Base-by-base conservation (phyloP, 2,113 vertebrate species). In the Balaenoptera acutorostrata region DNA sequence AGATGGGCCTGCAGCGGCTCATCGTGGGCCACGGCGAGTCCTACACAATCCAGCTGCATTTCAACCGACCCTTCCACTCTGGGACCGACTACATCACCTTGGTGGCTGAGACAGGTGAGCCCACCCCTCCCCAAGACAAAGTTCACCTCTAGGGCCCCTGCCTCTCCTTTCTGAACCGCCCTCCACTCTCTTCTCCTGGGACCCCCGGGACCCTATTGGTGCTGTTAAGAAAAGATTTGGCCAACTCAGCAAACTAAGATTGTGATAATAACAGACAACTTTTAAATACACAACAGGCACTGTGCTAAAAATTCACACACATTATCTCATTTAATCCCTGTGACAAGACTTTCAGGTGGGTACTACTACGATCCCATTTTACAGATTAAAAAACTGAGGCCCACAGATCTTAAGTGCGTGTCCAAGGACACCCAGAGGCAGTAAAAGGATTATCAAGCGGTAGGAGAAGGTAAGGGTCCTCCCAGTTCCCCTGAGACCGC, bases 1-100 rank as follows among this genome's bases (percentile, higher is more conserved):
- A 99, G 44, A 98, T 99, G 97, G 98, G 98, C 44, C 61, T 23
- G 36, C n/a, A 97, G 0, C 95, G 96, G 80, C 99, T 99, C 85
- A 97, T 99, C 0, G 96, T 99, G 87, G 98, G 99, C 55, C 91
- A 99, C 1, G 99, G 99, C 10, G 99, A 99, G 96, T 20, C 94
- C 59, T 99, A 99, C 97, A 90, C 18, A 0, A 10, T 99, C 49
- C 98, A 84, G 1, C 17, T 99, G 39, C 80, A 41, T 2, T 98
- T 99, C 82, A 95, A 98, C 72, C 96, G 64, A 0, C 97, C 98
- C 27, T 84, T 83, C 93, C 81, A 46, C 64, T 44, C 57, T 11
- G 71, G 55, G 44, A 63, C 29, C 0, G 96, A 98, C 83, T n/a
- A 36, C 39, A 61, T 98, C 77, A 88, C 61, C 84, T 98, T 99